Percentiles rank a stretch among this genome's conserved stretches.
These are phyloP conservation scores for Channa argus DNA, from an alignment of 2,113 vertebrate species.

Conservation along the genomic window DNA sequence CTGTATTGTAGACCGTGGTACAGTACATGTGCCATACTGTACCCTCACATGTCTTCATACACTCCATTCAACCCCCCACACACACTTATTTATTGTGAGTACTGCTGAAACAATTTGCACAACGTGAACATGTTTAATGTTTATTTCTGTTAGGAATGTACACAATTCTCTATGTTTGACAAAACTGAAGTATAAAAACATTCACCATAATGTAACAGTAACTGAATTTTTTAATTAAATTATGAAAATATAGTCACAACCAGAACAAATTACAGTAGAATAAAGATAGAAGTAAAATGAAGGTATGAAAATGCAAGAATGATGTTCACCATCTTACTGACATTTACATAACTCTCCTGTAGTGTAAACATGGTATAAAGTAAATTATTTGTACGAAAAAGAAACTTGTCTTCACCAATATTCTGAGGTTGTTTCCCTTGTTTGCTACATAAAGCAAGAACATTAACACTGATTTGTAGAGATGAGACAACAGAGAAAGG, in stretches of 20 bases:
- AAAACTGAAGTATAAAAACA: background rate
- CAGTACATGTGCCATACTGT: background rate
- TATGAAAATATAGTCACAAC: no score
- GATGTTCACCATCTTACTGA: no score
- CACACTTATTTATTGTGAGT: background rate
- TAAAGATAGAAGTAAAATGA: no score
- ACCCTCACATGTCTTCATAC: background rate
- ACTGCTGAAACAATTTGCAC: background rate
- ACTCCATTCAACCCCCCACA: no score
- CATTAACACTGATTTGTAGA: background rate
- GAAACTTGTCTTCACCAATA: conserved; percentile 6
- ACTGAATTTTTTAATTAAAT: no score
- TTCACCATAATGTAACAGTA: no score
- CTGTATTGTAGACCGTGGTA: background rate
- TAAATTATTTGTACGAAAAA: no score
- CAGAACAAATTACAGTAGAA: no score
- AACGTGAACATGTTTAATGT: background rate
- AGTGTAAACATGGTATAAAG: no score
- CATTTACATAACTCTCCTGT: no score
- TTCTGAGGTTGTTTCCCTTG: conserved; percentile 12
- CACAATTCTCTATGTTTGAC: background rate
- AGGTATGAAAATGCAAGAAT: no score
- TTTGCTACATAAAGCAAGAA: conserved; percentile 2
- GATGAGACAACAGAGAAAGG: conserved; percentile 36
- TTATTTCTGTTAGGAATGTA: conserved; percentile 18